Conservation (phyloP, 2,113 vertebrate genomes). For the Sinocyclocheilus rhinocerous region DNA sequence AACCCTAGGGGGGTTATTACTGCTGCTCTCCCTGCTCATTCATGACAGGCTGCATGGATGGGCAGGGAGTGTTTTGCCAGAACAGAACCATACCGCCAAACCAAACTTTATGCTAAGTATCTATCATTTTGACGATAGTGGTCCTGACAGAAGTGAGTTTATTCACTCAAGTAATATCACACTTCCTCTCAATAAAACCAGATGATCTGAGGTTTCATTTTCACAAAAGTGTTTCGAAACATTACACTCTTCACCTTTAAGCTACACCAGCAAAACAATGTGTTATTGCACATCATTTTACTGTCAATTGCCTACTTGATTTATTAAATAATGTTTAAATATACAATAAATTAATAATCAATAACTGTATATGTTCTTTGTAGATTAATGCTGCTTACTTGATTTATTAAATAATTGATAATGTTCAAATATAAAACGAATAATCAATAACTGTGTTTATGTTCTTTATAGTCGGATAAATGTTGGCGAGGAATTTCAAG, state of each 20-base stretch:
- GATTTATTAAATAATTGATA: too few species aligned
- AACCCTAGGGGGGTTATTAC: too few species aligned
- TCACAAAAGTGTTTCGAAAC: neutral
- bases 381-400: too few species aligned
- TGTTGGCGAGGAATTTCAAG: slow-evolving; percentile 85
- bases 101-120: too few species aligned
- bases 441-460: neutral
- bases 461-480: slow-evolving; percentile 81
- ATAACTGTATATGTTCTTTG: slow-evolving; percentile 34
- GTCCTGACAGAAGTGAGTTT: neutral
- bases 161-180: neutral
- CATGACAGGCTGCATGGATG: too few species aligned
- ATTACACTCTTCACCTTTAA: neutral
- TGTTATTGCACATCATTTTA: neutral
- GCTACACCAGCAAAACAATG: neutral
- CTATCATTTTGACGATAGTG: too few species aligned
- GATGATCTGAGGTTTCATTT: neutral
- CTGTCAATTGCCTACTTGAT: neutral
- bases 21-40: too few species aligned
- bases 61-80: too few species aligned
- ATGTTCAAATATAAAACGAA: neutral
- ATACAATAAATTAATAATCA: neutral
- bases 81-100: too few species aligned
- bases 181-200: neutral
- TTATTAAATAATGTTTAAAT: neutral